Evolutionary conservation across 2,888 invertebrate genomes (phyloP), one percentile per base, ranked within the genome.

Genomic region (Meghimatium bilineatum): DNA sequence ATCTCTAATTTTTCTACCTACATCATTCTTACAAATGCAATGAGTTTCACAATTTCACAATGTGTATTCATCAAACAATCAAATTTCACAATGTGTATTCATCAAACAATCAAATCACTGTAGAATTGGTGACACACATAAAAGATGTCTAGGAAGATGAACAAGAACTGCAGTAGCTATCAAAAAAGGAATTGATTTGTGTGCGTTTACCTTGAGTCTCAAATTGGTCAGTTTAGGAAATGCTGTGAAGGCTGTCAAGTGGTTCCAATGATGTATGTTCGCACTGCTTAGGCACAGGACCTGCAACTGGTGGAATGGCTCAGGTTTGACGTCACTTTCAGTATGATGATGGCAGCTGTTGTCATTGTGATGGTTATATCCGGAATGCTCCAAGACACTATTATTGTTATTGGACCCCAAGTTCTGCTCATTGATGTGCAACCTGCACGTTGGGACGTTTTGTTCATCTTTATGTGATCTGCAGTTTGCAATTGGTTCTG

Each of bases 251-350:
- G 90, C 89, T 32, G 86, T 69, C 32, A 91, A 83, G 80, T 92
- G 89, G 49, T 87, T 85, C 89, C 90, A 89, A 75, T 90, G 87
- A 6, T 85, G 78, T 72, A 92, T 79, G 32, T 86, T 82, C n/a
- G 91, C 91, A 44, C 90, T 87, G 86, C 91, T 92, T 69, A 91
- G 82, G 86, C 91, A 91, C 78, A 92, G 83, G 14, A 87, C 88
- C 36, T 90, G 87, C 36, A 92, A 85, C 17, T 82, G 85, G 36
- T 84, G 72, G 82, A 91, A 91, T 1, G 89, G 88, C 14, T 26
- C 17, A 1, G 72, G 77, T 63, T 44, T 77, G n/a, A 36, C 8
- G 1, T 52, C 78, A n/a, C 32, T 20, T 20, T 23, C 20, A 3
- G n/a, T n/a, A 36, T 36, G 66, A 36, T 36, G 66, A 14, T n/a